Base-by-base conservation (phyloP, 2,113 vertebrate species). In the Gambusia affinis region DNA sequence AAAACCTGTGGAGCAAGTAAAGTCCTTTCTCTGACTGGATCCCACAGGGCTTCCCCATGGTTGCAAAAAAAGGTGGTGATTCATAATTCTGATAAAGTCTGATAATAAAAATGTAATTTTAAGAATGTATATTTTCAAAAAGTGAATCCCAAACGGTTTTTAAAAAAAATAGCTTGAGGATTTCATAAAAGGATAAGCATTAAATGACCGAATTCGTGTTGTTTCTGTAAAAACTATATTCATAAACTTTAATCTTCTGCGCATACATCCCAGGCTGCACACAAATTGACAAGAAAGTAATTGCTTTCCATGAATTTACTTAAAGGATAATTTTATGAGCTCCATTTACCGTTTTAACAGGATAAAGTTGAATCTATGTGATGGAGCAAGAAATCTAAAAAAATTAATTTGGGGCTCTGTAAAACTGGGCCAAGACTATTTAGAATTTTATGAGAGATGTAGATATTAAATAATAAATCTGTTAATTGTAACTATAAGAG, bases 191-290 rank as follows among this genome's bases (percentile, higher is more conserved):
- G 28, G 63, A 11, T 76, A 67, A 78, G 3, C 64, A 62, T 73
- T 10, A 66, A 84, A 35, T 66, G 80, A 72, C 47, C 69, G 62
- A 29, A 66, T 82, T 78, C 24, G 1, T 78, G 71, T 22, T 19
- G 14, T 42, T 42, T 42, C 39, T 42, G 39, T 42, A 42, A 42
- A 42, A 15, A 12, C 3, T 12, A 42, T 15, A 42, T 37, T 37
- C 10, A 37, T 37, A 37, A 11, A 37, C 35, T 37, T 37, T 37
- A 11, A 37, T 37, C 10, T 37, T 37, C 35, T 37, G 15, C 17
- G 24, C 47, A 24, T 1, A 2, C 19, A 54, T 54, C 17, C 47
- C 19, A 54, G 24, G 22, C 47, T 24, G 22, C 5, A 54, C 2
- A 54, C 7, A 42, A 3, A 42, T 22, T 24, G 22, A 54, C 19